phyloP scores from a whole-genome alignment of 2,113 vertebrate species.

The Mastomys coucha region DNA sequence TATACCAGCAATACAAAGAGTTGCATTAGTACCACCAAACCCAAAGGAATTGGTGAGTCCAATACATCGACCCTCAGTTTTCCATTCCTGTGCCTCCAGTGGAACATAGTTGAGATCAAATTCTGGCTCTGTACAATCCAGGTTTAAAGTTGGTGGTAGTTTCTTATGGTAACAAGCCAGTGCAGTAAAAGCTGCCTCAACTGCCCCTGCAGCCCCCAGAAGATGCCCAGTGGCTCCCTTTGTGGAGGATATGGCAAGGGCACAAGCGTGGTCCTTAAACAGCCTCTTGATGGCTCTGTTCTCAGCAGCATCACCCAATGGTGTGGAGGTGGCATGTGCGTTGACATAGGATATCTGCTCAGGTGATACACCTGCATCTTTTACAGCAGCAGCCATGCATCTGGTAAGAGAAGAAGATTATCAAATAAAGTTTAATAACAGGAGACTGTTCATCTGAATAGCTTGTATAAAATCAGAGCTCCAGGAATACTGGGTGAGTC shows the following conservation, averaged over 20 bases:
- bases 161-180: slow-evolving; percentile 93
- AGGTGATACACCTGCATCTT: slow-evolving; percentile 88
- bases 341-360: slow-evolving; percentile 94
- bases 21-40: slow-evolving; percentile 97
- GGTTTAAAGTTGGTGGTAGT: slow-evolving; percentile 96
- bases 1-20: slow-evolving; percentile 92
- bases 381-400: slow-evolving; percentile 96
- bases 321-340: slow-evolving; percentile 97
- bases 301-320: slow-evolving; percentile 96
- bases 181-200: slow-evolving; percentile 95
- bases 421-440: slow-evolving; percentile 19
- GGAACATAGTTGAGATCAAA: slow-evolving; percentile 97
- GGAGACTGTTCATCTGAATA: neutral
- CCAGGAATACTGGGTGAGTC: neutral
- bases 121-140: slow-evolving; percentile 92
- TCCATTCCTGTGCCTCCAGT: slow-evolving; percentile 92
- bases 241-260: slow-evolving; percentile 94
- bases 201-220: slow-evolving; percentile 95
- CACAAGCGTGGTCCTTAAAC: slow-evolving; percentile 87
- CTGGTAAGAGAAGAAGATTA: slow-evolving; percentile 82
- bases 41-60: slow-evolving; percentile 98
- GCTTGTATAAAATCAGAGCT: slow-evolving; percentile 27
- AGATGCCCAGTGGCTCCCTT: slow-evolving; percentile 98
- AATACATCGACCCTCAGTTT: slow-evolving; percentile 85
- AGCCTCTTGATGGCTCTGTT: slow-evolving; percentile 95